Evolutionary conservation across 1,140 invertebrate species (phyloP).

Genomic region (Acromyrmex echinatior): DNA sequence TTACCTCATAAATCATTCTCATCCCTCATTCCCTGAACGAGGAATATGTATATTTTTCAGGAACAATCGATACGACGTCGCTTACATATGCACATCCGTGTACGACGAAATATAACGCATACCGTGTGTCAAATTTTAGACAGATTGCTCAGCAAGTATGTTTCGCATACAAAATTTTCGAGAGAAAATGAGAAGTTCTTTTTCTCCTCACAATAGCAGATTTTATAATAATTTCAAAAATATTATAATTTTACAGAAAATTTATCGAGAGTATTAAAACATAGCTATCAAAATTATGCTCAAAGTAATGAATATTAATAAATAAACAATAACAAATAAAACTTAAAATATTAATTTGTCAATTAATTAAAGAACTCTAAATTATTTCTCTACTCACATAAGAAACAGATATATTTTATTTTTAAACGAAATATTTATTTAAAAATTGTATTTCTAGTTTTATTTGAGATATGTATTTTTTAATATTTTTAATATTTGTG

Average conservation of each 20-base stretch:
- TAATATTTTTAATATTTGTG: neutral
- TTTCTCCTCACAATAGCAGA: neutral
- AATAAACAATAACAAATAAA: no score
- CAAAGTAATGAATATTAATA: neutral
- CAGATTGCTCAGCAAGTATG: neutral
- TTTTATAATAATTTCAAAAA: neutral
- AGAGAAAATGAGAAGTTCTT: neutral
- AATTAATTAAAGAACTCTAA: neutral
- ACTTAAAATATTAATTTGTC: neutral
- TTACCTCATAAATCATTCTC: conserved; percentile 44
- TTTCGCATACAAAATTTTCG: neutral
- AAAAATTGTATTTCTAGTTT: neutral
- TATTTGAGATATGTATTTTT: neutral
- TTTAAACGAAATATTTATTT: neutral
- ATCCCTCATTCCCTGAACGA: neutral
- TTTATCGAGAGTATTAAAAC: neutral
- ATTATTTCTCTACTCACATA: neutral
- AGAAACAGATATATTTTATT: neutral
- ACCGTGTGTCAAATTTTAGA: conserved; percentile 22
- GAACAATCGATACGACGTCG: conserved; percentile 40
- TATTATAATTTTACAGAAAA: neutral
- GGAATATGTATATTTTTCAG: conserved; percentile 42
- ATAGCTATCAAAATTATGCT: neutral
- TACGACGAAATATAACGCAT: conserved; percentile 23
- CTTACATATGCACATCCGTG: neutral